phyloP scores from a whole-genome alignment of 2,888 invertebrate genomes.

The Himalopsyche anomala region DNA sequence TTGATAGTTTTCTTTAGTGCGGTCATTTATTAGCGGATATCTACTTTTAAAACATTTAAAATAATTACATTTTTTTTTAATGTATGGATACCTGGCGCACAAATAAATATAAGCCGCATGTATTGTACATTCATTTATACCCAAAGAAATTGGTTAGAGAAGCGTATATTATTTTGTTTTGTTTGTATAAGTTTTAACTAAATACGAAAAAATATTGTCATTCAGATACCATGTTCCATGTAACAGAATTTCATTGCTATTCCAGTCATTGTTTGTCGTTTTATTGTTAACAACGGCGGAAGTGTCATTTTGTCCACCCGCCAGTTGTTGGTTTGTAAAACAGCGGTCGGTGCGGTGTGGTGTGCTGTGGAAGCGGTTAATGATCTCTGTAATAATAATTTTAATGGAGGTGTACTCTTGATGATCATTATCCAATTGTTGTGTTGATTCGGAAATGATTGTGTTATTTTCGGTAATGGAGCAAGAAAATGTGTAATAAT shows the following conservation, averaged over 20 bases:
- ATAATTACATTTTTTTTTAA: no score
- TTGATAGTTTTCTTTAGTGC: no score
- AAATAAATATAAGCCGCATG: no score
- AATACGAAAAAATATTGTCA: no score
- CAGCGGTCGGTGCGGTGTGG: slow-evolving; percentile 14
- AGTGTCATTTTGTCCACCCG: slow-evolving; percentile 41
- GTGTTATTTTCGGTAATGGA: slow-evolving; percentile 41
- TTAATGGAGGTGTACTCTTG: slow-evolving; percentile 35
- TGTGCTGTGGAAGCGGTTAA: slow-evolving; percentile 41
- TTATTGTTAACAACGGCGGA: slow-evolving; percentile 40
- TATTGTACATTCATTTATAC: no score
- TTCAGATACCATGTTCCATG: neutral
- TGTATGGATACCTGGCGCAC: no score
- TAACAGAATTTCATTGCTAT: slow-evolving; percentile 22
- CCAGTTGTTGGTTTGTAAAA: slow-evolving; percentile 37
- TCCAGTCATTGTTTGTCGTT: slow-evolving; percentile 37
- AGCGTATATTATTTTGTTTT: no score
- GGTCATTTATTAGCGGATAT: no score
- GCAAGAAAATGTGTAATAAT: slow-evolving; percentile 43
- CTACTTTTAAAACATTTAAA: no score
- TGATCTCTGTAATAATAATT: slow-evolving; percentile 29
- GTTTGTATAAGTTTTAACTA: no score
- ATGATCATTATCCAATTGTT: slow-evolving; percentile 43
- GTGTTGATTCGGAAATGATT: slow-evolving; percentile 40
- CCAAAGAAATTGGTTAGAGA: no score